A percentile compares a stretch with the other conserved stretches of the same genome.
phyloP scores from a whole-genome alignment of 2,888 invertebrate genomes.

The Heliconius erato region DNA sequence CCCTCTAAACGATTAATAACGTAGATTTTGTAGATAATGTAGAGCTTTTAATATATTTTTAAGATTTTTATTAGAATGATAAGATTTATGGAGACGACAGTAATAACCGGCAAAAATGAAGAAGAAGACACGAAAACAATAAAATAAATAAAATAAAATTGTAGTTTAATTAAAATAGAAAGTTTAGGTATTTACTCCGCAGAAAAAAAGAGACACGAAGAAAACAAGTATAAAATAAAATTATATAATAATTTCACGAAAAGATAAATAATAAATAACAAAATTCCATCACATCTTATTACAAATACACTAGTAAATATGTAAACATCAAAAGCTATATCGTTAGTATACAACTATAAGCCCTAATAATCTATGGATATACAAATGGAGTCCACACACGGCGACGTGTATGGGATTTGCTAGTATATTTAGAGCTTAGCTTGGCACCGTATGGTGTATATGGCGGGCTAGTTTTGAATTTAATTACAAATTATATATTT shows the following conservation, averaged over 20 bases:
- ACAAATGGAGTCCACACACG: slow-evolving; percentile 39
- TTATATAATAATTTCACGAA: no score
- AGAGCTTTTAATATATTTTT: not conserved
- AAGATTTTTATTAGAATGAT: not conserved
- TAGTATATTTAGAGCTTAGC: slow-evolving; percentile 32
- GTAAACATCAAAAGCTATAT: slow-evolving; percentile 5
- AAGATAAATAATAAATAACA: no score
- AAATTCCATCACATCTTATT: not conserved
- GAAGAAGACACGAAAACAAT: no score
- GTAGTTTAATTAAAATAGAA: no score
- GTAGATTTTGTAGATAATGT: not conserved
- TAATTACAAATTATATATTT: not conserved
- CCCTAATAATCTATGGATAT: slow-evolving; percentile 34
- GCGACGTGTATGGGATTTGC: slow-evolving; percentile 39
- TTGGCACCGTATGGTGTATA: not conserved
- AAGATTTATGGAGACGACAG: no score
- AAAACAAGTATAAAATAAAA: no score
- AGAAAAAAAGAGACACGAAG: no score
- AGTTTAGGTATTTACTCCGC: no score
- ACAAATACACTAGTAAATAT: not conserved
- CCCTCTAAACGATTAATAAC: slow-evolving; percentile 69
- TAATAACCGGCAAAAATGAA: no score
- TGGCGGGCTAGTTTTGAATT: not conserved
- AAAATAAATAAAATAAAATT: no score
- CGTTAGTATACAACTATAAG: slow-evolving; percentile 29